These are phyloP conservation scores for Melospiza melodia DNA, from an alignment of 2,113 vertebrate genomes.

Conservation along the genomic window DNA sequence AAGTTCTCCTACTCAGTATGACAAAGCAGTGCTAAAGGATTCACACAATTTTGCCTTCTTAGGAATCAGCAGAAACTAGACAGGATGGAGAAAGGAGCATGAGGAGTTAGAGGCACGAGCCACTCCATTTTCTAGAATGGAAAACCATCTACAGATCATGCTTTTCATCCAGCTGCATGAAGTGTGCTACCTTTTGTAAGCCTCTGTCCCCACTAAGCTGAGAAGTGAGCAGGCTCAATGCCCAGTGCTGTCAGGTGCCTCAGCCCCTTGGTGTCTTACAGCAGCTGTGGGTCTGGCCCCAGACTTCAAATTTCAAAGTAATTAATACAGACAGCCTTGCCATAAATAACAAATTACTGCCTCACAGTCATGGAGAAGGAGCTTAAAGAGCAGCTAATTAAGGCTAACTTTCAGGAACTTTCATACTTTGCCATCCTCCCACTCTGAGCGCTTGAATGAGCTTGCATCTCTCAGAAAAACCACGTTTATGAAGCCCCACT, in stretches of 20 bases:
- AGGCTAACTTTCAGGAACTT: background rate
- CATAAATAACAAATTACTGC: background rate
- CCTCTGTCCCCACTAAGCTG: background rate
- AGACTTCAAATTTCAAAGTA: background rate
- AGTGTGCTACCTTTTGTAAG: background rate
- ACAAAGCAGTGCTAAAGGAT: background rate
- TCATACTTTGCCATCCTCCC: background rate
- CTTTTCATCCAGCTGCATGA: background rate
- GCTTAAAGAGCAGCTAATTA: background rate
- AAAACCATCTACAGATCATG: background rate
- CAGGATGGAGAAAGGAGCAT: background rate
- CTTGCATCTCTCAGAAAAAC: background rate
- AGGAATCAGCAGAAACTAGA: background rate
- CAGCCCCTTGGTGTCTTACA: background rate
- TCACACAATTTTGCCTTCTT: background rate
- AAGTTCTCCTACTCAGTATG: background rate
- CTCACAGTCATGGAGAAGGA: background rate
- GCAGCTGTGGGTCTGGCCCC: background rate
- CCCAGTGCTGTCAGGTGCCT: background rate
- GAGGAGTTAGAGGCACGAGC: background rate
- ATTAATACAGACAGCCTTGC: background rate
- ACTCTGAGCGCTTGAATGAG: background rate
- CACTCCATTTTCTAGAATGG: background rate
- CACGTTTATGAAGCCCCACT: background rate
- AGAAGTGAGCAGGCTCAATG: background rate